A percentile compares a stretch with the other conserved stretches of the same genome.
Evolutionary conservation across 1,140 invertebrate species (phyloP).

Genomic region (Trichonephila clavipes): DNA sequence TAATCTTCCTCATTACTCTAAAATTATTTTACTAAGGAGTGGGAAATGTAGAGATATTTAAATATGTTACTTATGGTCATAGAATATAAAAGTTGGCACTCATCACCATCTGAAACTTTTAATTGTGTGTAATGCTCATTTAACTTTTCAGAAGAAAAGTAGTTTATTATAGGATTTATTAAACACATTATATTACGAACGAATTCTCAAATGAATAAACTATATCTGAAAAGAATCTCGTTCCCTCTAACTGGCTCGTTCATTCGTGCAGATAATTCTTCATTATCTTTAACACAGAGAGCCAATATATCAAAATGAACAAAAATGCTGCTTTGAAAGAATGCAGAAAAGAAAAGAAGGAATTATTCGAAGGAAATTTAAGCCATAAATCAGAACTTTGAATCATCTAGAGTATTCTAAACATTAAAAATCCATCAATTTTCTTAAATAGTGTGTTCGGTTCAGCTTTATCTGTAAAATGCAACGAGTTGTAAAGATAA

Average conservation of each 20-base stretch:
- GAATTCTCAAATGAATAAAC: neutral
- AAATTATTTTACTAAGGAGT: too few relatives aligned
- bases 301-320: neutral
- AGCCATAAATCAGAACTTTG: neutral
- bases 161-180: too few relatives aligned
- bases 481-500: neutral
- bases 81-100: too few relatives aligned
- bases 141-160: too few relatives aligned
- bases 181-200: too few relatives aligned
- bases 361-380: neutral
- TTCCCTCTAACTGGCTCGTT: neutral
- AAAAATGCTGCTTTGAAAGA: neutral
- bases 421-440: neutral
- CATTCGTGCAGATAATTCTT: neutral
- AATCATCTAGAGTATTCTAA: neutral
- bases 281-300: neutral
- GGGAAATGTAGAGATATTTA: too few relatives aligned
- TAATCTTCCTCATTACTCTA: too few relatives aligned
- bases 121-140: too few relatives aligned
- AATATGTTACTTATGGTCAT: too few relatives aligned
- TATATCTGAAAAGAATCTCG: neutral
- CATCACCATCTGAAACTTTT: too few relatives aligned
- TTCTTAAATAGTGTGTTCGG: neutral
- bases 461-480: neutral
- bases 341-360: neutral